A percentile compares a stretch with the other conserved stretches of the same genome.
Conservation (phyloP, 2,888 invertebrate genomes). For the Julus scanicus region DNA sequence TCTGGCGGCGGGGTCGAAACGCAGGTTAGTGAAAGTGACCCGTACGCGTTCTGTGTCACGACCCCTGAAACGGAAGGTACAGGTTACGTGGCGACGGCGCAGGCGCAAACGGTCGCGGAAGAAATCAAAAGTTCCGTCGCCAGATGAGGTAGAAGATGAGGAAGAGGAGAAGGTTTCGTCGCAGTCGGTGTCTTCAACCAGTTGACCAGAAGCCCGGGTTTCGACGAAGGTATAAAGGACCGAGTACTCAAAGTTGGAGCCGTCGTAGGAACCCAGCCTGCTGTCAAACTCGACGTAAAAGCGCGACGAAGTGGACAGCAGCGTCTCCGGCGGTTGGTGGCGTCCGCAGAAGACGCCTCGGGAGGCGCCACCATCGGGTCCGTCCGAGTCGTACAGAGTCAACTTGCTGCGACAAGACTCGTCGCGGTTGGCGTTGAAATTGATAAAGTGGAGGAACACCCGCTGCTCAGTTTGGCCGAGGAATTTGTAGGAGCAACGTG, state of each 20-base stretch:
- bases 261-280: conserved; percentile 58
- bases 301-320: conserved; percentile 53
- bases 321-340: conserved; percentile 58
- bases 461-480: conserved; percentile 54
- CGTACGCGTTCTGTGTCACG: conserved; percentile 40
- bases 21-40: conserved; percentile 50
- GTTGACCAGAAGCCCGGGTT: conserved; percentile 47
- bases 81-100: conserved; percentile 49
- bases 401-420: conserved; percentile 54
- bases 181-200: conserved; percentile 54
- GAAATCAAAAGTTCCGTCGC: conserved; percentile 56
- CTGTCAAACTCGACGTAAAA: conserved; percentile 57
- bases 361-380: conserved; percentile 50
- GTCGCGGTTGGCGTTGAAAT: conserved; percentile 56
- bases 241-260: conserved; percentile 58
- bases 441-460: conserved; percentile 57
- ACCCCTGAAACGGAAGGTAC: conserved; percentile 50
- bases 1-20: conserved; percentile 54
- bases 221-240: conserved; percentile 58
- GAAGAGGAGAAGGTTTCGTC: conserved; percentile 57
- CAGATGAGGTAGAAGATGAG: background rate
- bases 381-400: conserved; percentile 56
- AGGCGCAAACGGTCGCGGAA: conserved; percentile 56
- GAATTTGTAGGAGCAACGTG: conserved; percentile 57
- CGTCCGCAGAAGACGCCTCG: conserved; percentile 57